These are phyloP conservation scores for Bradysia coprophila DNA, from an alignment of 1,140 invertebrate genomes.

Conservation along the genomic window DNA sequence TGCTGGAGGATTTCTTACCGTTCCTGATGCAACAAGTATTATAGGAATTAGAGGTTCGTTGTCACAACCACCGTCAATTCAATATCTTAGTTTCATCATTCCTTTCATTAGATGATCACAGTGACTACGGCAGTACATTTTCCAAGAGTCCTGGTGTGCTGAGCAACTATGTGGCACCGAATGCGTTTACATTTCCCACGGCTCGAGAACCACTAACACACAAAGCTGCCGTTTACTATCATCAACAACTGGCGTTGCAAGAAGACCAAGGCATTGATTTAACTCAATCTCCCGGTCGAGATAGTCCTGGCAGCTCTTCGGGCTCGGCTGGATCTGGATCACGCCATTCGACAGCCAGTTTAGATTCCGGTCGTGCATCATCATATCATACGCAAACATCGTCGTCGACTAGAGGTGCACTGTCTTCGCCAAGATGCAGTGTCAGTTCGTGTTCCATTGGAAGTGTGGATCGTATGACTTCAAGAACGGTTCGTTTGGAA, in stretches of 20 bases:
- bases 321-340: slow-evolving; percentile 56
- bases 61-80: background rate
- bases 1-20: slow-evolving; percentile 23
- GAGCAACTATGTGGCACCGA: background rate
- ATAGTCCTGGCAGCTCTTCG: slow-evolving; percentile 74
- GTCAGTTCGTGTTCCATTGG: slow-evolving; percentile 57
- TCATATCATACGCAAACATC: slow-evolving; percentile 22
- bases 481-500: slow-evolving; percentile 9
- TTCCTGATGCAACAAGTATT: slow-evolving; percentile 8
- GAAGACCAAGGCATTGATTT: slow-evolving; percentile 53
- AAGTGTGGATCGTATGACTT: slow-evolving; percentile 30
- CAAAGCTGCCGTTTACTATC: slow-evolving; percentile 51
- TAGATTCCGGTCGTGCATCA: slow-evolving; percentile 82
- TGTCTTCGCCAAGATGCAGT: slow-evolving; percentile 33
- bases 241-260: slow-evolving; percentile 51
- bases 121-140: slow-evolving; percentile 39
- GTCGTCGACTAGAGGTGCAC: slow-evolving; percentile 17
- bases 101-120: slow-evolving; percentile 39
- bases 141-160: background rate
- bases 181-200: background rate
- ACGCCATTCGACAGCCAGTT: slow-evolving; percentile 76
- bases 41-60: background rate
- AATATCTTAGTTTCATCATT: no score
- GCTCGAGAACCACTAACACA: slow-evolving; percentile 33
- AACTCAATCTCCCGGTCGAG: slow-evolving; percentile 68